phyloP scores from a whole-genome alignment of 1,140 invertebrate genomes.

The Zophobas morio region DNA sequence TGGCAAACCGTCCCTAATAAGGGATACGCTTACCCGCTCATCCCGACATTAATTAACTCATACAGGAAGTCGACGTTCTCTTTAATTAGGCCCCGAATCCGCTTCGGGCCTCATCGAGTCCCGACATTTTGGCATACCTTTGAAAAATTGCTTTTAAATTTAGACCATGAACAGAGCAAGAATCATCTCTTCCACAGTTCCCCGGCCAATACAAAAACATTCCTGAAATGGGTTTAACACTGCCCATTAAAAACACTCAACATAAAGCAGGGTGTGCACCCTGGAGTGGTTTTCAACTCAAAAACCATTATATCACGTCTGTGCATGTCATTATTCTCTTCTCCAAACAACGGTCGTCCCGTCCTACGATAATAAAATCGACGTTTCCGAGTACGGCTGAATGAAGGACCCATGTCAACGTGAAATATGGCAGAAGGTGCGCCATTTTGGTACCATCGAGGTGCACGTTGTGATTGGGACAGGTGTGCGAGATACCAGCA shows the following conservation, averaged over 20 bases:
- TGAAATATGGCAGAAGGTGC: neutral
- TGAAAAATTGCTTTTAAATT: slow-evolving; percentile 33
- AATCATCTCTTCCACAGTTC: neutral
- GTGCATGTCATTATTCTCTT: slow-evolving; percentile 40
- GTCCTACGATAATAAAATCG: slow-evolving; percentile 15
- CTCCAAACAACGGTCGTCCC: slow-evolving; percentile 3
- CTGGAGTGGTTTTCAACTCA: slow-evolving; percentile 29
- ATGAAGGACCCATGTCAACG: neutral
- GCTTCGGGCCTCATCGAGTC: slow-evolving; percentile 22
- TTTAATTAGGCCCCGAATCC: slow-evolving; percentile 39
- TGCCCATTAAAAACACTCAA: slow-evolving; percentile 19
- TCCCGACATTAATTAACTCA: slow-evolving; percentile 32
- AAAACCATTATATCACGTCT: slow-evolving; percentile 9
- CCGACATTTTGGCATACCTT: slow-evolving; percentile 35
- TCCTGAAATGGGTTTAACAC: slow-evolving; percentile 28
- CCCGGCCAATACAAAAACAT: slow-evolving; percentile 2
- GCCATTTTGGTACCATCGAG: slow-evolving; percentile 5
- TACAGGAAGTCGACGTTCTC: slow-evolving; percentile 35
- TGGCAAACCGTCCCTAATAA: slow-evolving; percentile 24
- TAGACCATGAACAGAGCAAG: slow-evolving; percentile 16
- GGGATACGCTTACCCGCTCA: slow-evolving; percentile 11
- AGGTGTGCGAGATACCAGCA: neutral
- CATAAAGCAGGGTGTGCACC: slow-evolving; percentile 15
- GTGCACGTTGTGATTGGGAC: slow-evolving; percentile 4
- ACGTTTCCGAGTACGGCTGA: slow-evolving; percentile 15